Evolutionary conservation across 1,140 invertebrate genomes (phyloP).

Genomic region (Eupristina koningsbergeri): DNA sequence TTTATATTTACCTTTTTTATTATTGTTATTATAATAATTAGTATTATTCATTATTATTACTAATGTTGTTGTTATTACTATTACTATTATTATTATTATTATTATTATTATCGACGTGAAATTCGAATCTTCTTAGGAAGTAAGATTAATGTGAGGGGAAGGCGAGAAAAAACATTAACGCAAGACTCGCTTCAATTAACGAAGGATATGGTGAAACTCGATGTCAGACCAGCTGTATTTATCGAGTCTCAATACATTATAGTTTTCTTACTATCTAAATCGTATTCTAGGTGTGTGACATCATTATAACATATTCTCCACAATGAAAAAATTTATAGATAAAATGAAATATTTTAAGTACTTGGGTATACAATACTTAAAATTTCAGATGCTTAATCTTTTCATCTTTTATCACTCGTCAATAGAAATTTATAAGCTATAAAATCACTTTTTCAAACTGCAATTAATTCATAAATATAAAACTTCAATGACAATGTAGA

Average conservation of each 20-base stretch:
- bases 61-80: no score
- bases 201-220: constrained; percentile 63
- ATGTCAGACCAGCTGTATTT: constrained; percentile 70
- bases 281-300: constrained; percentile 20
- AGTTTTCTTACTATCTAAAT: constrained; percentile 56
- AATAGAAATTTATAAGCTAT: constrained; percentile 15
- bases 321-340: constrained; percentile 11
- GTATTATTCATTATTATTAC: no score
- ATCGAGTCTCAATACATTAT: constrained; percentile 65
- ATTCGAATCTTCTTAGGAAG: neutral
- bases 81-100: no score
- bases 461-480: constrained; percentile 15
- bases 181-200: constrained; percentile 50
- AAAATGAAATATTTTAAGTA: constrained; percentile 55
- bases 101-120: constrained; percentile 46
- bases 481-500: neutral
- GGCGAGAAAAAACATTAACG: constrained; percentile 42
- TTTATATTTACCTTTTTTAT: constrained; percentile 33
- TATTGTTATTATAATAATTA: no score
- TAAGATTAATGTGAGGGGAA: neutral
- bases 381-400: constrained; percentile 22
- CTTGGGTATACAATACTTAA: constrained; percentile 48
- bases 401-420: neutral
- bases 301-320: constrained; percentile 12
- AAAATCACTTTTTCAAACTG: constrained; percentile 30